Evolutionary conservation across 2,888 invertebrate species (phyloP).

Genomic region (Lysandra bellargus): DNA sequence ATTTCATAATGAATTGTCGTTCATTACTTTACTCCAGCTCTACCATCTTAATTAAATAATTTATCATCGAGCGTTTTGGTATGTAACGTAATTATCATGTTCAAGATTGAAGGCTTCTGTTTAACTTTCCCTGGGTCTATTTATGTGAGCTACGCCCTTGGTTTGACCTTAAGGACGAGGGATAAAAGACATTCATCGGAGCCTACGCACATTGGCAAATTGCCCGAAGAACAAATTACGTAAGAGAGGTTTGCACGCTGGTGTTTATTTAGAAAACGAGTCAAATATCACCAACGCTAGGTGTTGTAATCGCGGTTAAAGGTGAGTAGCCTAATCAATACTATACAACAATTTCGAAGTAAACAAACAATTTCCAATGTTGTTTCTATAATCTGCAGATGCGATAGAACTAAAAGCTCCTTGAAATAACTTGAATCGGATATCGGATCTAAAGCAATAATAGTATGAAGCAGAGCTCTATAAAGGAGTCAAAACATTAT

Average conservation of each 20-base stretch:
- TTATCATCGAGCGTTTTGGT: not conserved
- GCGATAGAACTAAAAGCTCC: not conserved
- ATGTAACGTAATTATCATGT: not conserved
- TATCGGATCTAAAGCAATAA: not conserved
- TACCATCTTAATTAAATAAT: not conserved
- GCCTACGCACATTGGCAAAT: conserved; percentile 53
- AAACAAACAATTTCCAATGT: not conserved
- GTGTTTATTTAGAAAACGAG: conserved; percentile 22
- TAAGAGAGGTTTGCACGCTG: not conserved
- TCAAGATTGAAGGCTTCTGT: conserved; percentile 32
- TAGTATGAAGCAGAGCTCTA: no score
- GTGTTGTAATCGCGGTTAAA: not conserved
- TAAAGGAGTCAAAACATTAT: not conserved
- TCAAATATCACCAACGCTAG: not conserved
- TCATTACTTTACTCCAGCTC: no score
- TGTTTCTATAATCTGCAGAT: not conserved
- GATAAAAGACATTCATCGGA: conserved; percentile 46
- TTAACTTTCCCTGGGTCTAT: conserved; percentile 36
- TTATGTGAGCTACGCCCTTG: conserved; percentile 40
- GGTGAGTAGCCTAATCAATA: not conserved
- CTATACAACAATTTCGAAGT: not conserved
- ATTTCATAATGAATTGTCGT: no score
- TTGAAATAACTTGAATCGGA: not conserved
- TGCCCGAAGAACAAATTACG: conserved; percentile 43
- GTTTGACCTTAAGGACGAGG: conserved; percentile 40